Conservation (phyloP, 1,140 invertebrate genomes). For the Cyphomyrmex costatus region DNA sequence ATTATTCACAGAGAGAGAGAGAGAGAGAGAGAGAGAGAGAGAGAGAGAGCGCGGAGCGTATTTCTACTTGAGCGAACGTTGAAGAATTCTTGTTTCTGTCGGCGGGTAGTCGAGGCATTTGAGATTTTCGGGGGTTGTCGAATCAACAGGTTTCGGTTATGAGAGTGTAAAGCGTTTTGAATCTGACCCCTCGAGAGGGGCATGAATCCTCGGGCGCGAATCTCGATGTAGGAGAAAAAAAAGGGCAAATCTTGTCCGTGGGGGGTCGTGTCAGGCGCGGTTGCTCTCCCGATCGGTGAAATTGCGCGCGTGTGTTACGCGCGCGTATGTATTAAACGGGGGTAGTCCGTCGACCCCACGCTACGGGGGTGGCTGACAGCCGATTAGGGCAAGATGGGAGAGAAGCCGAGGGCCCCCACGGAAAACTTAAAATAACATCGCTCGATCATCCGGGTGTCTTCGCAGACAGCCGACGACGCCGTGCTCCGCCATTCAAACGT, state of each 20-base stretch:
- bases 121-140: constrained; percentile 68
- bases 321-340: constrained; percentile 59
- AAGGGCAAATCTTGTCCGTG: constrained; percentile 78
- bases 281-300: constrained; percentile 47
- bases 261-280: constrained; percentile 71
- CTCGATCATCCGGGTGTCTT: constrained; percentile 85
- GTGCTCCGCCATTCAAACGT: constrained; percentile 67
- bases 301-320: constrained; percentile 43
- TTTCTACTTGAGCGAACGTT: not conserved
- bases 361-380: constrained; percentile 80
- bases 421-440: constrained; percentile 87
- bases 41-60: no score
- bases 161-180: constrained; percentile 87
- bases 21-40: no score
- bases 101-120: constrained; percentile 1
- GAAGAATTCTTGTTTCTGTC: constrained; percentile 30
- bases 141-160: constrained; percentile 86
- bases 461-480: constrained; percentile 80
- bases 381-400: constrained; percentile 85
- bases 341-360: constrained; percentile 62
- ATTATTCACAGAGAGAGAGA: not conserved
- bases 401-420: constrained; percentile 80
- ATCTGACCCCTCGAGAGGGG: constrained; percentile 84
- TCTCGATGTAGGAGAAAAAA: constrained; percentile 78
- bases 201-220: constrained; percentile 82